Percentiles rank a stretch among this genome's conserved stretches.
Evolutionary conservation across 2,888 invertebrate genomes (phyloP).

Genomic region (Macrophya annulata): DNA sequence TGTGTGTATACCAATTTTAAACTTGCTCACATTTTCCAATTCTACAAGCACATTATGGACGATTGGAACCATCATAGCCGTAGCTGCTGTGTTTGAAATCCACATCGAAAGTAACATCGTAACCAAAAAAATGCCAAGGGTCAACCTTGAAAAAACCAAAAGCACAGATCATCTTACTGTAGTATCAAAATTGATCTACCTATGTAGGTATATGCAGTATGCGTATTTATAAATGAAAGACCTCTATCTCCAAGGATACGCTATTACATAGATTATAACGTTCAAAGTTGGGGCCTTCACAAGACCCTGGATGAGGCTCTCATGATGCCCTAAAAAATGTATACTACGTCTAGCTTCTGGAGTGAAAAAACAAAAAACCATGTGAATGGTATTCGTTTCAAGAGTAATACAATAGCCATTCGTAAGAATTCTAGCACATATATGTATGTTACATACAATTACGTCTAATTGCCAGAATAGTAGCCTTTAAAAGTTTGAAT

Average conservation of each 20-base stretch:
- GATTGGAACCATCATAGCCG: conserved; percentile 97
- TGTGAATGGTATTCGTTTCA: neutral
- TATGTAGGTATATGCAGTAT: neutral
- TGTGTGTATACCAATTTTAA: too few relatives aligned
- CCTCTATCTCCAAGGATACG: neutral
- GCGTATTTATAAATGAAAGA: neutral
- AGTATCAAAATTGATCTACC: neutral
- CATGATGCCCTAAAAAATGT: neutral
- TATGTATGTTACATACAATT: neutral
- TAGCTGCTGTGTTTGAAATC: conserved; percentile 97
- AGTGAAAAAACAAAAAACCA: neutral
- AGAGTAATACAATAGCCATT: neutral
- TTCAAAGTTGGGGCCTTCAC: neutral
- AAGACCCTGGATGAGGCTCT: neutral
- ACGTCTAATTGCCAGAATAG: neutral
- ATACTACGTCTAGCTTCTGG: neutral
- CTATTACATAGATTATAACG: too few relatives aligned
- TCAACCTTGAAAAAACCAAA: conserved; percentile 81
- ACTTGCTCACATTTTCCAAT: conserved; percentile 85
- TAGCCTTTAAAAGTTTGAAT: neutral
- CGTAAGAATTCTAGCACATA: neutral
- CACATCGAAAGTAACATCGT: conserved; percentile 98
- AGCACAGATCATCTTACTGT: neutral
- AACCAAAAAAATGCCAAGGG: conserved; percentile 92
- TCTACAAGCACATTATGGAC: conserved; percentile 92